Conservation (phyloP, 2,797 vertebrate species). For the Aulostomus chinensis region DNA sequence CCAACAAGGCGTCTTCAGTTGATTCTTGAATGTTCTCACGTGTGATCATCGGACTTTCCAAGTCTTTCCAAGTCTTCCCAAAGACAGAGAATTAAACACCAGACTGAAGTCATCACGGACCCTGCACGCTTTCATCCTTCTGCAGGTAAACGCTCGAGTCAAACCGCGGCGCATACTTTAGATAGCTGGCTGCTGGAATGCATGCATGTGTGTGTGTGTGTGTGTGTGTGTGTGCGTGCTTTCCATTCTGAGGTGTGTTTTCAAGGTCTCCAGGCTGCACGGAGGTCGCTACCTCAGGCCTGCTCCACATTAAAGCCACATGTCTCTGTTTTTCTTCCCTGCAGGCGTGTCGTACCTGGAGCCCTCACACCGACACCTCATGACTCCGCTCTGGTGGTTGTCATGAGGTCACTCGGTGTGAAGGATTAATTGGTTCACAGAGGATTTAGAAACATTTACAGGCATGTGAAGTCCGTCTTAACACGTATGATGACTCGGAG, state of each 20-base stretch:
- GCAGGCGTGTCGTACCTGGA: conserved; percentile 52
- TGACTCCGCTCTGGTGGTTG: neutral
- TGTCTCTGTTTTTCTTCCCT: conserved; percentile 77
- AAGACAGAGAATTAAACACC: conserved; percentile 6
- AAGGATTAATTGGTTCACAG: conserved; percentile 29
- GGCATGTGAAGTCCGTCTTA: no score
- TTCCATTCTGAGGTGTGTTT: conserved; percentile 78
- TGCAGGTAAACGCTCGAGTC: conserved; percentile 36
- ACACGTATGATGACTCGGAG: conserved; percentile 28
- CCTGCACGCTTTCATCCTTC: conserved; percentile 14
- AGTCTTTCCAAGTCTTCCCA: no score
- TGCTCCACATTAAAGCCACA: conserved; percentile 89
- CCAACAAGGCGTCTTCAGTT: neutral
- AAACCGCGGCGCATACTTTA: conserved; percentile 56
- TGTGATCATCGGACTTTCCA: neutral
- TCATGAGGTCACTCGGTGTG: conserved; percentile 7
- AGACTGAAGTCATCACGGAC: conserved; percentile 41
- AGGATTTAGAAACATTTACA: conserved; percentile 30
- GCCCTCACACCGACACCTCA: conserved; percentile 17
- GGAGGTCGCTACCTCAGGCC: conserved; percentile 87
- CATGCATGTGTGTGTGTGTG: conserved; percentile 67
- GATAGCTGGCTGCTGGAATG: conserved; percentile 67
- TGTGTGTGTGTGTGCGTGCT: conserved; percentile 40
- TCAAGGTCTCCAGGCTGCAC: conserved; percentile 83
- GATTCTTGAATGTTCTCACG: neutral